Conservation (phyloP, 2,888 invertebrate species). For the Oscheius sp. region DNA sequence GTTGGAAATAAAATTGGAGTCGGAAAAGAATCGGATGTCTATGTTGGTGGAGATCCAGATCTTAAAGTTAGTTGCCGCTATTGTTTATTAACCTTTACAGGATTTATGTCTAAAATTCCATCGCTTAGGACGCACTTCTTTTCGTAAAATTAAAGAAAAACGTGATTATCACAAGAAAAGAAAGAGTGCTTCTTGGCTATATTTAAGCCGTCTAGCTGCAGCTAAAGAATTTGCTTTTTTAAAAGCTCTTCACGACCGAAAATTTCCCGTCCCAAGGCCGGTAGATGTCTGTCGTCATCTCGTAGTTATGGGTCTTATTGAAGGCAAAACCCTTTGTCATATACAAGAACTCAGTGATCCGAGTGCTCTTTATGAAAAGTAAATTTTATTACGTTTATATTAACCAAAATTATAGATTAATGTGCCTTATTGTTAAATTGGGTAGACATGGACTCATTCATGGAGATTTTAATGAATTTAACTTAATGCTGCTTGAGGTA, state of each 20-base stretch:
- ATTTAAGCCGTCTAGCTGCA: slow-evolving; percentile 92
- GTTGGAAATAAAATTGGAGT: slow-evolving; percentile 99
- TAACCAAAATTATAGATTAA: slow-evolving; percentile 74
- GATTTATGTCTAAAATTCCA: slow-evolving; percentile 83
- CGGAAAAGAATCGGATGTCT: slow-evolving; percentile 87
- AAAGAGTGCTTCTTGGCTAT: slow-evolving; percentile 88
- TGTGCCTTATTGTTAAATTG: slow-evolving; percentile 88
- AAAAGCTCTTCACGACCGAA: slow-evolving; percentile 84
- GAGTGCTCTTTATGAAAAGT: slow-evolving; percentile 82
- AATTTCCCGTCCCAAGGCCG: slow-evolving; percentile 93
- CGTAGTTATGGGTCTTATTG: slow-evolving; percentile 93
- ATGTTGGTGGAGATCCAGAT: slow-evolving; percentile 66
- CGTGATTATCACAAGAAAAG: slow-evolving; percentile 94
- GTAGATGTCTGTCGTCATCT: slow-evolving; percentile 92
- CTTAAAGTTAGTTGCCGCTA: slow-evolving; percentile 44
- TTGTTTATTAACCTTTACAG: slow-evolving; percentile 77
- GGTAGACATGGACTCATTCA: slow-evolving; percentile 96
- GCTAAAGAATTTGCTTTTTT: slow-evolving; percentile 88
- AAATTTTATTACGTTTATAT: background rate
- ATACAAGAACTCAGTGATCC: slow-evolving; percentile 57
- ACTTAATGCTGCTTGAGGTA: slow-evolving; percentile 79
- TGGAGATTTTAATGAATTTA: slow-evolving; percentile 99
- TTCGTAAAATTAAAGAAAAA: slow-evolving; percentile 92
- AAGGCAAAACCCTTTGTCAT: slow-evolving; percentile 72
- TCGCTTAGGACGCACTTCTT: slow-evolving; percentile 92